phyloP scores from a whole-genome alignment of 2,113 vertebrate species.

The Thryonomys swinderianus region DNA sequence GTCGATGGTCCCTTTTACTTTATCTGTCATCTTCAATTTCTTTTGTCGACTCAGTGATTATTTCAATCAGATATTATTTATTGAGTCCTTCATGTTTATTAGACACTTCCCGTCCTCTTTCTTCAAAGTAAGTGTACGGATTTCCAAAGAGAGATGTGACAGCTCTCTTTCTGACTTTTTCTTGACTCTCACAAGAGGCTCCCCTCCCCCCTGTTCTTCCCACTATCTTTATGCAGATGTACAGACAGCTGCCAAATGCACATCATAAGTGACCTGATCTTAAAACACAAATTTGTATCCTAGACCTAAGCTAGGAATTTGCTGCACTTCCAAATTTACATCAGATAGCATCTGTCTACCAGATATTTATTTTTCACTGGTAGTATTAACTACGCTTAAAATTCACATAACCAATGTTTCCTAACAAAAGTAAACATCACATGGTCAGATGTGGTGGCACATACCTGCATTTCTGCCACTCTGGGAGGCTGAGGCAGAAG shows the following conservation, averaged over 20 bases:
- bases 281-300: background rate
- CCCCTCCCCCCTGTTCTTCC: background rate
- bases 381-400: background rate
- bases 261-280: background rate
- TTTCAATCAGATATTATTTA: background rate
- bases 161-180: background rate
- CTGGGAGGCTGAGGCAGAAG: no score
- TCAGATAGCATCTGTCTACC: background rate
- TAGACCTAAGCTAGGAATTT: no score
- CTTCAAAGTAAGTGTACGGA: background rate
- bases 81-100: background rate
- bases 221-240: background rate
- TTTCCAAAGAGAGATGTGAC: background rate
- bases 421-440: background rate
- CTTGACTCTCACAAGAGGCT: background rate
- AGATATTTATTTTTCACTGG: background rate
- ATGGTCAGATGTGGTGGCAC: no score
- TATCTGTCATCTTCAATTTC: background rate
- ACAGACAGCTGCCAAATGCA: background rate
- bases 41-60: background rate
- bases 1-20: background rate
- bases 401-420: background rate
- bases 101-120: background rate
- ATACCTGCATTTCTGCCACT: no score
- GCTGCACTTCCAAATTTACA: background rate